Conservation (phyloP, 2,113 vertebrate species). For the Hippocampus comes region DNA sequence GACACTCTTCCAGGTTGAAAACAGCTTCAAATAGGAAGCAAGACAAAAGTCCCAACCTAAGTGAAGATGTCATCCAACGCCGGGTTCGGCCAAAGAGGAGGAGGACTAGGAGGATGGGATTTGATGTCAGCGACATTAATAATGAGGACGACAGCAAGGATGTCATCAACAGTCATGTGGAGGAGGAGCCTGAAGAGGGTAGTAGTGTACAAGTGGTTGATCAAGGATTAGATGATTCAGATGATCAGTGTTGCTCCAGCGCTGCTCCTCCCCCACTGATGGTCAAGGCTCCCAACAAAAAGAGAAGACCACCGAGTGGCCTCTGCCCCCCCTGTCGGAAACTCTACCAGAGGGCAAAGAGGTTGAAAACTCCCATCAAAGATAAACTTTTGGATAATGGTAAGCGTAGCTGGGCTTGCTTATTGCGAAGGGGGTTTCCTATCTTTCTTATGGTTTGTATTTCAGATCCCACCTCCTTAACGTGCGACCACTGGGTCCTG, state of each 20-base stretch:
- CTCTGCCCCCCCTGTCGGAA: constrained; percentile 45
- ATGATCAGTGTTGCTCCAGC: constrained; percentile 13
- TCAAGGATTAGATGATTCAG: constrained; percentile 13
- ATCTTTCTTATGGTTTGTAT: not conserved
- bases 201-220: not conserved
- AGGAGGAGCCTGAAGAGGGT: not conserved
- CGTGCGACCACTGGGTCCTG: constrained; percentile 68
- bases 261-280: constrained; percentile 42
- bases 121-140: rapidly evolving
- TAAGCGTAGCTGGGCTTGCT: constrained; percentile 5
- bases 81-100: not conserved
- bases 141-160: not conserved
- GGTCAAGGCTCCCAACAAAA: not conserved
- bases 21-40: constrained; percentile 3
- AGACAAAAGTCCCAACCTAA: not conserved
- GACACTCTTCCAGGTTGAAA: constrained; percentile 1
- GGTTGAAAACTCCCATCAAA: constrained; percentile 21
- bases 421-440: not conserved
- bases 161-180: constrained; percentile 4
- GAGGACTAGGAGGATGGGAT: not conserved
- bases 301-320: not conserved
- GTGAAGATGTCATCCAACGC: constrained; percentile 1
- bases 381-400: constrained; percentile 43
- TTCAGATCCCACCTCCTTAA: constrained; percentile 58
- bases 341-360: constrained; percentile 42